A percentile compares a stretch with the other conserved stretches of the same genome.
phyloP scores from a whole-genome alignment of 2,888 invertebrate species.

The Campopleginae sp. region DNA sequence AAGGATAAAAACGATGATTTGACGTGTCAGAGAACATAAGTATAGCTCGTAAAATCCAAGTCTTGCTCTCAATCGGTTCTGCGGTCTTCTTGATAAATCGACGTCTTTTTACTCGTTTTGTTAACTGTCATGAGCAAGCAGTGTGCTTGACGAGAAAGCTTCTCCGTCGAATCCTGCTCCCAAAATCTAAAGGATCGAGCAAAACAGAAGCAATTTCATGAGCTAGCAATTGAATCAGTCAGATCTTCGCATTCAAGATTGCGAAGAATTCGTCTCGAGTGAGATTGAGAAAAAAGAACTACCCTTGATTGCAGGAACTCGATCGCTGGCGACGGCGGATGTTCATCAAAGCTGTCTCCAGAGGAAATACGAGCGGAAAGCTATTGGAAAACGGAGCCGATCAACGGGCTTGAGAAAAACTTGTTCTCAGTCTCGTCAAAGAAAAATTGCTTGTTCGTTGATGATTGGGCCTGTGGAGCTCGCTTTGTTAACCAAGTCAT shows the following conservation, averaged over 20 bases:
- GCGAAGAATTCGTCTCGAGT: not conserved
- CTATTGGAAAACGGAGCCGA: not conserved
- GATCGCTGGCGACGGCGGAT: not conserved
- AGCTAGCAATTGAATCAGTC: not conserved
- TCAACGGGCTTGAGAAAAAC: not conserved
- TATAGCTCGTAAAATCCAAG: not conserved
- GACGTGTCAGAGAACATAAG: not conserved
- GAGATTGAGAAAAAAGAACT: not conserved
- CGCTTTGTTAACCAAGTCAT: not conserved
- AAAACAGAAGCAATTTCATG: not conserved
- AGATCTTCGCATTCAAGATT: not conserved
- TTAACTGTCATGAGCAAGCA: not conserved
- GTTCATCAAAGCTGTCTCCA: not conserved
- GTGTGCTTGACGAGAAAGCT: not conserved
- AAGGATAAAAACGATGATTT: not conserved
- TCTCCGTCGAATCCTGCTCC: not conserved
- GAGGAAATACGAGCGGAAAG: not conserved
- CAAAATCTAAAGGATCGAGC: not conserved
- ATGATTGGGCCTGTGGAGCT: not conserved
- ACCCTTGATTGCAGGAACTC: slow-evolving; percentile 15
- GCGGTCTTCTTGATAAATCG: not conserved
- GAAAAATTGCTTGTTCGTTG: not conserved
- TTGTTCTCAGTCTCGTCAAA: not conserved
- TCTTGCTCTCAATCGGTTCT: not conserved
- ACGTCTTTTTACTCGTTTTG: not conserved